Evolutionary conservation across 2,113 vertebrate species (phyloP).

Genomic region (Pluvianellus socialis): DNA sequence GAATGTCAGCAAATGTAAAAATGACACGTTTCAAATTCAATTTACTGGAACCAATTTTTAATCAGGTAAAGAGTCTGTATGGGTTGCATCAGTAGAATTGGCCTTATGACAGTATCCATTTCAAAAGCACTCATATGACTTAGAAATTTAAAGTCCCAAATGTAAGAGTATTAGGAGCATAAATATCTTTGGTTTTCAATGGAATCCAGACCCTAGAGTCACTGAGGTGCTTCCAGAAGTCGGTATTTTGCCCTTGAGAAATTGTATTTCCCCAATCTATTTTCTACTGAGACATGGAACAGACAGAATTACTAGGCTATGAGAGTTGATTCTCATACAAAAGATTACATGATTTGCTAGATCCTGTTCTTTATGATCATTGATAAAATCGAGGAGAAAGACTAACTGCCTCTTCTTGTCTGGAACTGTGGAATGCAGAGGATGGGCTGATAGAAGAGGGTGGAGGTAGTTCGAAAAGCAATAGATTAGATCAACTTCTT

Average conservation of each 20-base stretch:
- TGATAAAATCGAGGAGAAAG: slow-evolving; percentile 42
- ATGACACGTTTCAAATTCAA: slow-evolving; percentile 43
- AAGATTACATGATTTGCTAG: slow-evolving; percentile 39
- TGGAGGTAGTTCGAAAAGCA: not conserved
- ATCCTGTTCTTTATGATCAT: slow-evolving; percentile 22
- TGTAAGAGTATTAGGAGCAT: slow-evolving; percentile 25
- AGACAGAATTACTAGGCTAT: slow-evolving; percentile 19
- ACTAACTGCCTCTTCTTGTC: not conserved
- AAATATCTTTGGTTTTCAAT: slow-evolving; percentile 39
- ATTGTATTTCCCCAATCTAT: slow-evolving; percentile 29
- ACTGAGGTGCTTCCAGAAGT: slow-evolving; percentile 11
- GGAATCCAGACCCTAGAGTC: slow-evolving; percentile 4
- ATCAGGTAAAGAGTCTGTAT: slow-evolving; percentile 42
- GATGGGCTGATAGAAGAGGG: not conserved
- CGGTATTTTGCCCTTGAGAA: slow-evolving; percentile 52
- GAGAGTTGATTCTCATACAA: slow-evolving; percentile 23
- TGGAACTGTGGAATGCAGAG: not conserved
- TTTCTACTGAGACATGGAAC: slow-evolving; percentile 14
- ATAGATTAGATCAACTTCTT: slow-evolving; percentile 33
- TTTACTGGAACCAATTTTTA: slow-evolving; percentile 55
- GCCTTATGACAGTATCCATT: not conserved
- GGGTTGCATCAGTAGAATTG: slow-evolving; percentile 24
- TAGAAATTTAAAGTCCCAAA: slow-evolving; percentile 12
- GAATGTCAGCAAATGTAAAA: slow-evolving; percentile 44
- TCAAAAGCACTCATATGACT: slow-evolving; percentile 17